Evolutionary conservation across 1,140 invertebrate species (phyloP).

Genomic region (Vanessa atalanta): DNA sequence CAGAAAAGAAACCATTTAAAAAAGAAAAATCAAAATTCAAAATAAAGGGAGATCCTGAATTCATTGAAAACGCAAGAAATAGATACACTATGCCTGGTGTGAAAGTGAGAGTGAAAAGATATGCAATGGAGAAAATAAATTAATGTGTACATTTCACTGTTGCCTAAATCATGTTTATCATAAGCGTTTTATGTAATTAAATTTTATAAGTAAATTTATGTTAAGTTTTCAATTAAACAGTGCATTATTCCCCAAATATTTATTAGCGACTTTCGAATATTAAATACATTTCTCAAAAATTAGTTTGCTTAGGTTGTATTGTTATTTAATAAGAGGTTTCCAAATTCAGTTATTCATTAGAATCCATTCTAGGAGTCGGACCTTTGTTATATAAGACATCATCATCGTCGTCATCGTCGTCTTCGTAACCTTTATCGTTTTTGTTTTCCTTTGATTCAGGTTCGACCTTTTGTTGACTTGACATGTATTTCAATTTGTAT

Average conservation of each 20-base stretch:
- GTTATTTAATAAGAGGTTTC: too few relatives aligned
- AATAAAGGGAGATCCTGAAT: slow-evolving; percentile 51
- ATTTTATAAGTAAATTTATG: neutral
- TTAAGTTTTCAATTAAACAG: neutral
- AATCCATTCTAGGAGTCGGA: neutral
- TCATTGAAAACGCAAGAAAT: slow-evolving; percentile 47
- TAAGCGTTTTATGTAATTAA: slow-evolving; percentile 2
- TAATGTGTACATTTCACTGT: slow-evolving; percentile 9
- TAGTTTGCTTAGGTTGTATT: neutral
- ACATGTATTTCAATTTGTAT: slow-evolving; percentile 82
- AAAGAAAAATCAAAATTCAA: slow-evolving; percentile 44
- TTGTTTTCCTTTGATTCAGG: slow-evolving; percentile 23
- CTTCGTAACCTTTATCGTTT: slow-evolving; percentile 10
- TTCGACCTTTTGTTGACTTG: slow-evolving; percentile 43
- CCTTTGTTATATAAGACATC: neutral
- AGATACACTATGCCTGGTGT: slow-evolving; percentile 54
- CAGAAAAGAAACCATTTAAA: slow-evolving; percentile 45
- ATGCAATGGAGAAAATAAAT: slow-evolving; percentile 47
- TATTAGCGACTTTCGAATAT: slow-evolving; percentile 40
- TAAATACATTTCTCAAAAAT: neutral
- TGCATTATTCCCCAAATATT: slow-evolving; percentile 22
- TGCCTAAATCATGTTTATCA: neutral
- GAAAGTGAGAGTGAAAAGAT: slow-evolving; percentile 66
- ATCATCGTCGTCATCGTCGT: slow-evolving; percentile 17
- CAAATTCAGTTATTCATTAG: slow-evolving; percentile 10